Base-by-base conservation (phyloP, 2,113 vertebrate genomes). In the Barnardius zonarius region DNA sequence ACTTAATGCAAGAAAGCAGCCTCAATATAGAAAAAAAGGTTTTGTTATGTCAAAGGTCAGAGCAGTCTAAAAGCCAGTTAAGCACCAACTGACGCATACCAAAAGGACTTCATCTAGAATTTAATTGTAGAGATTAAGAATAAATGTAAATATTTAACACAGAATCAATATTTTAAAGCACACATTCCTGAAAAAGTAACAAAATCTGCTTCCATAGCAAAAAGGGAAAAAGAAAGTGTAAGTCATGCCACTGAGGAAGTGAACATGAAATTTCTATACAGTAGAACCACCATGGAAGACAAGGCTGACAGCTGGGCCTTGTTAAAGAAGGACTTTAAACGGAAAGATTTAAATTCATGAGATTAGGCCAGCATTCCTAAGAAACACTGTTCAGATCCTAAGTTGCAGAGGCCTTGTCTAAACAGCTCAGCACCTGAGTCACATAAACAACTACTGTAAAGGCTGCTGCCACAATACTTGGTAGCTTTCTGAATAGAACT, bases 391-490 rank as follows among this genome's bases (percentile, higher is more conserved):
- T 86, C 77, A 86, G 66, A 82, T 63, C 31, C 69, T 78, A 86
- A 83, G 3, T 8, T 88, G 62, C 80, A 84, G 44, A 78, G 66
- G 67, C 33, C 52, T 81, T 61, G 46, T 41, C 76, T 68, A 93
- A 93, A 75, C 69, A 90, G 80, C 48, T 92, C 83, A 95, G 88
- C 61, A 92, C 83, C 69, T 28, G 55, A 96, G 52, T 70, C 46
- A 77, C 35, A 81, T 41, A 88, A 90, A 93, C 86, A 94, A 88
- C 79, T 90, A 92, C 90, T 81, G 69, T 54, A 41, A 72, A 93
- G 37, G 61, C 77, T 52, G 48, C 76, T 90, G 49, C 69, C 62
- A 96, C 73, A 57, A 57, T 24, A n/a, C 28, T 81, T 23, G 18
- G n/a, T 18, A 76, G 49, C 46, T 84, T 69, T 69, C 25, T 62